Conservation (phyloP, 2,113 vertebrate species). For the Turnix velox region DNA sequence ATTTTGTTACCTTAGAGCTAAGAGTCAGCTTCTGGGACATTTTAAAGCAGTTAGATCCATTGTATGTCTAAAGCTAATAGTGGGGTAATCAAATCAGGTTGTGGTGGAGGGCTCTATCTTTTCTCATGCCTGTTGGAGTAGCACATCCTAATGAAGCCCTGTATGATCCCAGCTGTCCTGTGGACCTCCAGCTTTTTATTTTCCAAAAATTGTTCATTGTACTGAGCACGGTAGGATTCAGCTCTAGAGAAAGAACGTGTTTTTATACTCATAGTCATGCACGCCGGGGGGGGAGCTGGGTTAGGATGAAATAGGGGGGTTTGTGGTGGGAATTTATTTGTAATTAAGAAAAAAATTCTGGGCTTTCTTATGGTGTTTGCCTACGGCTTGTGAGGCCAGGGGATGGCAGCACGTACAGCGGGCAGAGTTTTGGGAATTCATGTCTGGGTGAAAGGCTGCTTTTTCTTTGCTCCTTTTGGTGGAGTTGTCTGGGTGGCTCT, state of each 20-base stretch:
- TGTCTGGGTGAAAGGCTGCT: not conserved
- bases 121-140: not conserved
- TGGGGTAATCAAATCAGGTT: constrained; percentile 55
- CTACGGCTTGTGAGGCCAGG: not conserved
- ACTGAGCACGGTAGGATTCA: not conserved
- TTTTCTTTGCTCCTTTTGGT: not conserved
- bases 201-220: not conserved
- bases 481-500: not conserved
- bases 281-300: no score
- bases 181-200: not conserved
- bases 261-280: constrained; percentile 6
- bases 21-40: constrained; percentile 71
- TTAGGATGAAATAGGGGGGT: no score
- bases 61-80: constrained; percentile 63
- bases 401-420: not conserved
- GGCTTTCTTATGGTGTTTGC: not conserved
- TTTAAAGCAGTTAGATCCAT: constrained; percentile 67
- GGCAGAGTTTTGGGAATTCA: not conserved
- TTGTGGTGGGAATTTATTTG: not conserved
- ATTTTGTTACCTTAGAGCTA: constrained; percentile 74
- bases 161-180: not conserved
- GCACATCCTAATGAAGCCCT: not conserved
- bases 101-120: constrained; percentile 1
- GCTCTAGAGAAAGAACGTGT: not conserved
- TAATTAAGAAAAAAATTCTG: not conserved